Evolutionary conservation across 2,797 vertebrate species (phyloP).

Genomic region (Mus spretus): DNA sequence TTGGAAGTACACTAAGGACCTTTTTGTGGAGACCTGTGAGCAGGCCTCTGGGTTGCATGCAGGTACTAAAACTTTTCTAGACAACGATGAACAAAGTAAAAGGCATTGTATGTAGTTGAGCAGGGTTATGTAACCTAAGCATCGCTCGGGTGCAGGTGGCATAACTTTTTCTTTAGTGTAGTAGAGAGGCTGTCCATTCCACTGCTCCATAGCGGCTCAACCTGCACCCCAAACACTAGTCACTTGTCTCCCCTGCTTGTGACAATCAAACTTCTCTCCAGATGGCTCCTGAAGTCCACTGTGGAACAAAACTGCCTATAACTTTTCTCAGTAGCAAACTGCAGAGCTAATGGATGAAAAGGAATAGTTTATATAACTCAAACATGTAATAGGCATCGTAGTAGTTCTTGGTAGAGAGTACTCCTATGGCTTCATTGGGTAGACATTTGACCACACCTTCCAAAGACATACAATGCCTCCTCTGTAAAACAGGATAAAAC

Average conservation of each 20-base stretch:
- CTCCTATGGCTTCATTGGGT: constrained; percentile 1
- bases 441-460: neutral
- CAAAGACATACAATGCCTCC: neutral
- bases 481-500: neutral
- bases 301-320: neutral
- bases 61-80: neutral
- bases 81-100: neutral
- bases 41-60: neutral
- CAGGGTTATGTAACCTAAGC: neutral
- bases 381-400: neutral
- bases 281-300: neutral
- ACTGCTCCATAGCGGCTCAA: neutral
- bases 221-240: neutral
- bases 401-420: neutral
- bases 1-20: neutral
- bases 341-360: neutral
- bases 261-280: neutral
- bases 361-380: neutral
- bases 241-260: neutral
- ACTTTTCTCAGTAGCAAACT: neutral
- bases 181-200: neutral
- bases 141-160: neutral
- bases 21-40: neutral
- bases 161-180: neutral
- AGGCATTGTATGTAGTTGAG: neutral